Percentiles rank a stretch among this genome's conserved stretches.
These are phyloP conservation scores for Macroteleia sp. DNA, from an alignment of 2,888 invertebrate genomes.

Conservation along the genomic window DNA sequence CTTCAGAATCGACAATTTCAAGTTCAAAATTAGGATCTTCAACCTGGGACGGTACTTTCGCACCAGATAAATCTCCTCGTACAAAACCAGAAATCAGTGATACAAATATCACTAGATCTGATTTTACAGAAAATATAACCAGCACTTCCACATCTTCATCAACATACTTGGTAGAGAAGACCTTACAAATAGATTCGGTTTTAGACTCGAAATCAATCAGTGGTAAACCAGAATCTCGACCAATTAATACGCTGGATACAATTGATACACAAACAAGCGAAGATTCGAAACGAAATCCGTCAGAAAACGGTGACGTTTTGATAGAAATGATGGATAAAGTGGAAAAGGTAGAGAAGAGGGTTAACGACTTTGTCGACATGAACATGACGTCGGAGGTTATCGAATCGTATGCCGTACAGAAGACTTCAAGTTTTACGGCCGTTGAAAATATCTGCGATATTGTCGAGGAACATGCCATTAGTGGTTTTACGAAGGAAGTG, in stretches of 20 bases:
- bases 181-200: slow-evolving; percentile 17
- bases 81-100: slow-evolving; percentile 55
- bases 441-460: slow-evolving; percentile 72
- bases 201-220: slow-evolving; percentile 6
- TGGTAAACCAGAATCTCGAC: not conserved
- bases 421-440: slow-evolving; percentile 76
- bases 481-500: slow-evolving; percentile 84
- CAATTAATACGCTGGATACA: slow-evolving; percentile 4
- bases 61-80: slow-evolving; percentile 64
- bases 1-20: slow-evolving; percentile 65
- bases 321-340: slow-evolving; percentile 35
- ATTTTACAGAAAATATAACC: not conserved
- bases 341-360: slow-evolving; percentile 34
- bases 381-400: slow-evolving; percentile 79
- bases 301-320: slow-evolving; percentile 9
- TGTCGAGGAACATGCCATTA: slow-evolving; percentile 85
- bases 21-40: slow-evolving; percentile 64
- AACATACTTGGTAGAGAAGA: slow-evolving; percentile 12
- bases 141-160: slow-evolving; percentile 3
- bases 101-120: slow-evolving; percentile 29
- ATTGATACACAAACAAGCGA: not conserved
- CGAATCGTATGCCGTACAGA: slow-evolving; percentile 76
- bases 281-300: not conserved
- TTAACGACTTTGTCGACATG: slow-evolving; percentile 78
- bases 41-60: too few relatives aligned